Conservation (phyloP, 2,888 invertebrate genomes). For the Brachynemurus nebulosus region DNA sequence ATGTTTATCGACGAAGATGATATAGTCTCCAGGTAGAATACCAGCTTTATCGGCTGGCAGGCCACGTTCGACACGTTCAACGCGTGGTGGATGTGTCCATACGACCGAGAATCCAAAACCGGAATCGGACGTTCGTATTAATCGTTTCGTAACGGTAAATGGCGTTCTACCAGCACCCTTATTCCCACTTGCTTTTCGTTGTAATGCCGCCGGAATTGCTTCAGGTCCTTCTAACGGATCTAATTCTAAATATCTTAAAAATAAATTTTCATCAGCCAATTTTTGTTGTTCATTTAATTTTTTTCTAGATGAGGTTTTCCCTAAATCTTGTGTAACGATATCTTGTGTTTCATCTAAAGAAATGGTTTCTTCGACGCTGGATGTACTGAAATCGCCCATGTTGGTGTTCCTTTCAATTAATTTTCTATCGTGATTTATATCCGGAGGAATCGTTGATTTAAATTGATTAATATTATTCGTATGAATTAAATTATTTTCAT, state of each 20-base stretch:
- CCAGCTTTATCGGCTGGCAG: slow-evolving; percentile 74
- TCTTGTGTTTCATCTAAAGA: slow-evolving; percentile 20
- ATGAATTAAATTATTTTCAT: too few species aligned
- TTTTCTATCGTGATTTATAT: too few species aligned
- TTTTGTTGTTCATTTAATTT: slow-evolving; percentile 38
- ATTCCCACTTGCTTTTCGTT: slow-evolving; percentile 36
- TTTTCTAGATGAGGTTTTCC: slow-evolving; percentile 36
- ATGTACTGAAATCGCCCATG: slow-evolving; percentile 34
- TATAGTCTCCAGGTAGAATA: slow-evolving; percentile 69
- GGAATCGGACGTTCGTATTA: slow-evolving; percentile 32
- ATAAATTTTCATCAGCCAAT: slow-evolving; percentile 60
- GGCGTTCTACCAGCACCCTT: slow-evolving; percentile 59
- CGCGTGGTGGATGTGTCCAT: slow-evolving; percentile 77
- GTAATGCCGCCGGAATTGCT: slow-evolving; percentile 37
- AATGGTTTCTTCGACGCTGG: slow-evolving; percentile 31
- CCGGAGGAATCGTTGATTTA: too few species aligned
- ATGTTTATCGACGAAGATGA: slow-evolving; percentile 75
- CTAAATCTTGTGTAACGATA: slow-evolving; percentile 26
- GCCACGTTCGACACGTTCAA: slow-evolving; percentile 69
- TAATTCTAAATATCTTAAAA: slow-evolving; percentile 59
- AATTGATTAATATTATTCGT: too few species aligned
- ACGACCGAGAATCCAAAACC: slow-evolving; percentile 79
- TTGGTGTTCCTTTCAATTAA: too few species aligned
- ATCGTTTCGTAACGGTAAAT: slow-evolving; percentile 61
- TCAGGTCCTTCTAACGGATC: slow-evolving; percentile 60